Percentiles rank a stretch among this genome's conserved stretches.
Evolutionary conservation across 2,797 vertebrate genomes (phyloP).

Genomic region (Rhinatrema bivittatum): DNA sequence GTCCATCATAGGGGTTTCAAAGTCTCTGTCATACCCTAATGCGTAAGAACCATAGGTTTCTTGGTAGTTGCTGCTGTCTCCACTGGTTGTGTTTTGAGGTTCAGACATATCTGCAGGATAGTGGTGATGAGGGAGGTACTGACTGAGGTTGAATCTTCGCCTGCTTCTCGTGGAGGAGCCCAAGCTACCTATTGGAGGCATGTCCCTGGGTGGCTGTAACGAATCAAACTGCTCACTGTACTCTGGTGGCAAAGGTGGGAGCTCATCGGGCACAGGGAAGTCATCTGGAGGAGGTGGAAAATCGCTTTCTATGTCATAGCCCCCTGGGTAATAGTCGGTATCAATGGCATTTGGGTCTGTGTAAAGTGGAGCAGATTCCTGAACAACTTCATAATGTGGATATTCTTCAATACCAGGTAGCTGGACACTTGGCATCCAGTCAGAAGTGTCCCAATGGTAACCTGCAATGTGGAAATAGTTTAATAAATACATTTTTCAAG

Average conservation of each 20-base stretch:
- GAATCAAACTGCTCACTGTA: conserved; percentile 81
- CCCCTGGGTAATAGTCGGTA: conserved; percentile 95
- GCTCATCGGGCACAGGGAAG: conserved; percentile 80
- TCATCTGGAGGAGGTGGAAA: conserved; percentile 92
- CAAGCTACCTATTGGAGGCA: conserved; percentile 50
- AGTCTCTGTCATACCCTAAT: conserved; percentile 68
- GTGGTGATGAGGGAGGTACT: conserved; percentile 80
- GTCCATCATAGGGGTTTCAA: conserved; percentile 74
- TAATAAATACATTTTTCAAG: conserved; percentile 5
- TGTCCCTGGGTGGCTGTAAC: conserved; percentile 68
- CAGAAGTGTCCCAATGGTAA: conserved; percentile 99
- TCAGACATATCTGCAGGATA: conserved; percentile 73
- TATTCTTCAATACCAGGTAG: conserved; percentile 97
- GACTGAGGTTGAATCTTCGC: conserved; percentile 83
- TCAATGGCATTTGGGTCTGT: conserved; percentile 85
- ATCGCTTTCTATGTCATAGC: conserved; percentile 94
- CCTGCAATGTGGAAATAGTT: conserved; percentile 53
- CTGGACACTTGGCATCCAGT: conserved; percentile 97
- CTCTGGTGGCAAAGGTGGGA: conserved; percentile 78
- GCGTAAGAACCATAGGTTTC: conserved; percentile 58
- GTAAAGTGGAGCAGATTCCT: conserved; percentile 79
- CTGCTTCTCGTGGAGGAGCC: conserved; percentile 63
- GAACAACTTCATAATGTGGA: conserved; percentile 89
- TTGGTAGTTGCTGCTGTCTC: conserved; percentile 53
- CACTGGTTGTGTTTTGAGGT: conserved; percentile 53